A percentile compares a stretch with the other conserved stretches of the same genome.
phyloP scores from a whole-genome alignment of 2,888 invertebrate genomes.

The Ernsta delagoae region DNA sequence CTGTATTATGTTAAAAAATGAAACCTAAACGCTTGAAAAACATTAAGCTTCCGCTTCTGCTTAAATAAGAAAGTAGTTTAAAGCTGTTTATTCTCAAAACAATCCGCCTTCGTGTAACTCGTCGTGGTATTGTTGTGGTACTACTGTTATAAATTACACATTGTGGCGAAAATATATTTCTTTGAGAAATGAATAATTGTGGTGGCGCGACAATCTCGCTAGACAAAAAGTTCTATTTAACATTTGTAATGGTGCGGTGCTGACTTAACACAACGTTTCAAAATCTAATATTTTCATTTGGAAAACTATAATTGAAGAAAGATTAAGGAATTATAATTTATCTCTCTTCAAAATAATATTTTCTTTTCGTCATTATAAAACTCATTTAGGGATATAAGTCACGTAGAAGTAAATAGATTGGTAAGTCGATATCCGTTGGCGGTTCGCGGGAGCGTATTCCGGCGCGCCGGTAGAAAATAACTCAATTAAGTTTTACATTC shows the following conservation, averaged over 20 bases:
- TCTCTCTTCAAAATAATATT: too few species aligned
- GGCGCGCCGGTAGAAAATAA: slow-evolving; percentile 61
- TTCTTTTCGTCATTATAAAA: slow-evolving; percentile 7
- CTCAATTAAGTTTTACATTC: slow-evolving; percentile 75
- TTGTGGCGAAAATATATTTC: slow-evolving; percentile 29
- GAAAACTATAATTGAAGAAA: slow-evolving; percentile 1
- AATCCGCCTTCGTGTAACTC: slow-evolving; percentile 25
- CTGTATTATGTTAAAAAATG: slow-evolving; percentile 24
- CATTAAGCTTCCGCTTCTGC: slow-evolving; percentile 15
- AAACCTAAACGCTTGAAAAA: slow-evolving; percentile 19
- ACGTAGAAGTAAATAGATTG: slow-evolving; percentile 26
- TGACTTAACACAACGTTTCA: slow-evolving; percentile 35
- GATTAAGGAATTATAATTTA: too few species aligned
- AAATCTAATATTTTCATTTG: slow-evolving; percentile 8
- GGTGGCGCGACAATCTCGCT: slow-evolving; percentile 68
- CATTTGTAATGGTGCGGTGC: slow-evolving; percentile 68
- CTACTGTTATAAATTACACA: slow-evolving; percentile 27
- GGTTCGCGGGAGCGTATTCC: slow-evolving; percentile 37
- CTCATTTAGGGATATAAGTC: slow-evolving; percentile 12
- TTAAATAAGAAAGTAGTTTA: slow-evolving; percentile 29
- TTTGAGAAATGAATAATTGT: slow-evolving; percentile 64
- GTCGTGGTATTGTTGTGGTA: slow-evolving; percentile 14
- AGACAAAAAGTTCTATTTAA: slow-evolving; percentile 72
- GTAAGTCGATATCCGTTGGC: slow-evolving; percentile 22
- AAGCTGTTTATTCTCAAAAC: slow-evolving; percentile 33